A percentile compares a stretch with the other conserved stretches of the same genome.
Conservation (phyloP, 2,888 invertebrate genomes). For the Athalia circularis region DNA sequence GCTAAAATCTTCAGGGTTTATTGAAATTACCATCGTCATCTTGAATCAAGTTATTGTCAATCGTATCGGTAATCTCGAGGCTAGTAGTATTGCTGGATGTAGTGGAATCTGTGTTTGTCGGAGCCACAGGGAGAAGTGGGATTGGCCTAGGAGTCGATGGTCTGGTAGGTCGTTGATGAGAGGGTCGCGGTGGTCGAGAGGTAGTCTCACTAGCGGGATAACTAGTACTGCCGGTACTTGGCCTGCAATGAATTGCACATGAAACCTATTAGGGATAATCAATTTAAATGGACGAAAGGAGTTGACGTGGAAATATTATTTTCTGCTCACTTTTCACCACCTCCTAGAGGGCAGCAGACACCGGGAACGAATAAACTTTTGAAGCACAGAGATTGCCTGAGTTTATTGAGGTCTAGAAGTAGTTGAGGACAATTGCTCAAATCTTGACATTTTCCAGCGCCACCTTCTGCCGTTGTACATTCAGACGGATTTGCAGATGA, state of each 20-base stretch:
- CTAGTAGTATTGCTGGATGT: slow-evolving; percentile 53
- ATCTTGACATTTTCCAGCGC: slow-evolving; percentile 89
- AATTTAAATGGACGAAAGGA: not conserved
- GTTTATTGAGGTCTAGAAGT: slow-evolving; percentile 85
- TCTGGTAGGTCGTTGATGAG: slow-evolving; percentile 71
- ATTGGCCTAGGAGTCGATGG: slow-evolving; percentile 75
- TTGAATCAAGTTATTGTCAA: slow-evolving; percentile 70
- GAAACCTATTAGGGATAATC: not conserved
- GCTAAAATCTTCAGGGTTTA: not conserved
- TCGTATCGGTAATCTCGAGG: slow-evolving; percentile 59
- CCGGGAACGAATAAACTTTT: slow-evolving; percentile 94
- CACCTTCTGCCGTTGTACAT: slow-evolving; percentile 89
- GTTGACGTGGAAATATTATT: not conserved
- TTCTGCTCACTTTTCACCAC: slow-evolving; percentile 51
- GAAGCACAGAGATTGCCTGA: slow-evolving; percentile 92
- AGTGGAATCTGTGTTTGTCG: slow-evolving; percentile 37
- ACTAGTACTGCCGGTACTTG: not conserved
- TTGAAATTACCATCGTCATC: slow-evolving; percentile 68
- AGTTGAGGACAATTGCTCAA: slow-evolving; percentile 92
- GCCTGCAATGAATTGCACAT: not conserved
- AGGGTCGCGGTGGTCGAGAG: slow-evolving; percentile 76
- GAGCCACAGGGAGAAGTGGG: slow-evolving; percentile 64
- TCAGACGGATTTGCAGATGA: slow-evolving; percentile 75
- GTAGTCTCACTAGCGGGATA: slow-evolving; percentile 7
- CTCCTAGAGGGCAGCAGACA: slow-evolving; percentile 87